These are phyloP conservation scores for Elymnias hypermnestra DNA, from an alignment of 1,140 invertebrate genomes.

Conservation along the genomic window DNA sequence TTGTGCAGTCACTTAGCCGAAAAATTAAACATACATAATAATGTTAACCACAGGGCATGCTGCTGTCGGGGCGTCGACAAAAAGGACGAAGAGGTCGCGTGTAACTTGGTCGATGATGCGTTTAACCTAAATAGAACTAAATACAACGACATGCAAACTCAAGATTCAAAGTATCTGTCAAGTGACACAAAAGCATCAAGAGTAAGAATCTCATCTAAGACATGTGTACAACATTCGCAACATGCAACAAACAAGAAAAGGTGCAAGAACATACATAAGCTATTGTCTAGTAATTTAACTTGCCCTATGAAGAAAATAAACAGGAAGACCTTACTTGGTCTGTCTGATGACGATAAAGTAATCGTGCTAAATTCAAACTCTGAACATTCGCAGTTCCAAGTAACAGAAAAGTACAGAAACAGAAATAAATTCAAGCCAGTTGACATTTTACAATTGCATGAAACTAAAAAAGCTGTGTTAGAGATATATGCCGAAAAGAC, in stretches of 20 bases:
- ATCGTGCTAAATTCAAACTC: conserved; percentile 18
- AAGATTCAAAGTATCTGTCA: conserved; percentile 21
- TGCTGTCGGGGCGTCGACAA: conserved; percentile 23
- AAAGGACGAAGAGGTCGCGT: conserved; percentile 29
- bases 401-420: background rate
- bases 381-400: background rate
- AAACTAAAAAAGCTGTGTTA: conserved; percentile 56
- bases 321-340: conserved; percentile 18
- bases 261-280: background rate
- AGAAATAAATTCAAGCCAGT: conserved; percentile 6
- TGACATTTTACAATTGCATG: conserved; percentile 48
- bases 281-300: conserved; percentile 2
- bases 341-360: conserved; percentile 31
- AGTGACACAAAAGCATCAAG: conserved; percentile 2
- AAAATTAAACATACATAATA: conserved; percentile 29
- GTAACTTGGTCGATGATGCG: conserved; percentile 22
- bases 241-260: background rate
- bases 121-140: conserved; percentile 19
- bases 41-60: conserved; percentile 12
- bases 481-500: conserved; percentile 49
- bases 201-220: background rate
- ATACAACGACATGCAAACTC: conserved; percentile 30
- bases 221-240: background rate
- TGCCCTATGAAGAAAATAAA: conserved; percentile 20
- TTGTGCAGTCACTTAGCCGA: conserved; percentile 33